Percentiles rank a stretch among this genome's conserved stretches.
Evolutionary conservation across 2,888 invertebrate species (phyloP).

Genomic region (Drosophila algonquin): DNA sequence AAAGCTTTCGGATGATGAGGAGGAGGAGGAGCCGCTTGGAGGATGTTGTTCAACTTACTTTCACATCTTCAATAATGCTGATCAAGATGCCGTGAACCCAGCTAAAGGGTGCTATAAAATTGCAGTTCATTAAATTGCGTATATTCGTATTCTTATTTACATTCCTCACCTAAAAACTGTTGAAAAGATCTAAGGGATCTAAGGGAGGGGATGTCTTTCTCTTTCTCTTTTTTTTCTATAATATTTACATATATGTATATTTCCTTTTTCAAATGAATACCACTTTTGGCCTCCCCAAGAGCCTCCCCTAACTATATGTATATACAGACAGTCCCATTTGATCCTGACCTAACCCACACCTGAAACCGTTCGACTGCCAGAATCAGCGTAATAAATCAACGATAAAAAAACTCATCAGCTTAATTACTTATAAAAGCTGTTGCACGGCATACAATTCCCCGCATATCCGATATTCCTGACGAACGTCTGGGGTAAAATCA

Average conservation of each 20-base stretch:
- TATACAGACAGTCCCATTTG: background rate
- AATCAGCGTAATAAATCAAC: conserved; percentile 27
- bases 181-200: background rate
- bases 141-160: conserved; percentile 22
- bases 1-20: conserved; percentile 24
- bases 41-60: conserved; percentile 72
- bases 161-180: background rate
- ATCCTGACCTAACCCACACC: conserved; percentile 43
- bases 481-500: conserved; percentile 44
- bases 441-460: conserved; percentile 11
- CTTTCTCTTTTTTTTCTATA: too few relatives aligned
- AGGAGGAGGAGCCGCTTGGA: background rate
- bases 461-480: conserved; percentile 5
- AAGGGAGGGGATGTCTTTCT: background rate
- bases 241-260: too few relatives aligned
- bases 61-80: conserved; percentile 64
- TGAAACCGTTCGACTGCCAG: background rate
- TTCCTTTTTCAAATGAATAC: too few relatives aligned
- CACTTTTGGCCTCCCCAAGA: background rate
- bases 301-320: background rate
- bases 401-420: conserved; percentile 33
- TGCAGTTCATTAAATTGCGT: conserved; percentile 28
- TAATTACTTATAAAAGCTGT: conserved; percentile 41
- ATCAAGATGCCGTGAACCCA: conserved; percentile 73
- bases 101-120: conserved; percentile 74